Evolutionary conservation across 2,113 vertebrate genomes (phyloP), one percentile per base, ranked within the genome.

Genomic region (Galbula dea): DNA sequence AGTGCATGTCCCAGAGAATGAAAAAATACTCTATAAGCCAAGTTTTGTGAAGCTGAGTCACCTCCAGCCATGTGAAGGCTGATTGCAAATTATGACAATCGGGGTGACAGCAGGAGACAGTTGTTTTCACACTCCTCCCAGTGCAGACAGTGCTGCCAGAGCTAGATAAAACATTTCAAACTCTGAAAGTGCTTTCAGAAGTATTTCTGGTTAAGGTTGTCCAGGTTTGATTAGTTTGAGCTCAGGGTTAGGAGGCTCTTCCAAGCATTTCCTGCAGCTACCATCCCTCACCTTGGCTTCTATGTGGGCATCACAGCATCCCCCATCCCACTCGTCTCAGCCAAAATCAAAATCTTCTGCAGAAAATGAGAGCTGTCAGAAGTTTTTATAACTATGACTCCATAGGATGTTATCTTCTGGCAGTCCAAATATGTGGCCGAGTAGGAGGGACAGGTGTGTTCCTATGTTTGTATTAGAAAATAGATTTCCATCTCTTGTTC

Each of bases 231-330:
- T 71, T 58, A 79, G 43, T 29, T 10, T 65, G 29, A 75, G 13
- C 8, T 34, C 7, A 8, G 24, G 7, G 3, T 6, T 51, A 16
- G 27, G 37, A 54, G 26, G 14, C 7, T 75, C 11, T 62, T 61
- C 23, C 43, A 85, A 37, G 18, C 19, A 57, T 24, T 72, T 30
- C 8, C 88, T 15, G 41, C 54, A 72, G 52, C 12, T 63, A 11
- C 32, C 15, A 17, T 7, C 14, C 17, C 16, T 59, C 27, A 37
- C 27, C 32, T 68, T 71, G 41, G 9, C 21, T 61, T 82, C 24
- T n/a, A 15, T 0, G 0, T 21, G 46, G 7, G 29, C 79, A 23
- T 37, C 26, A 39, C 24, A 11, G 17, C 45, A 23, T 18, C 19
- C 16, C 19, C 49, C 26, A 12, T 26, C 26, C 49, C 49, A 20